These are phyloP conservation scores for Morinoia aosen DNA, from an alignment of 2,888 invertebrate species.

Conservation along the genomic window DNA sequence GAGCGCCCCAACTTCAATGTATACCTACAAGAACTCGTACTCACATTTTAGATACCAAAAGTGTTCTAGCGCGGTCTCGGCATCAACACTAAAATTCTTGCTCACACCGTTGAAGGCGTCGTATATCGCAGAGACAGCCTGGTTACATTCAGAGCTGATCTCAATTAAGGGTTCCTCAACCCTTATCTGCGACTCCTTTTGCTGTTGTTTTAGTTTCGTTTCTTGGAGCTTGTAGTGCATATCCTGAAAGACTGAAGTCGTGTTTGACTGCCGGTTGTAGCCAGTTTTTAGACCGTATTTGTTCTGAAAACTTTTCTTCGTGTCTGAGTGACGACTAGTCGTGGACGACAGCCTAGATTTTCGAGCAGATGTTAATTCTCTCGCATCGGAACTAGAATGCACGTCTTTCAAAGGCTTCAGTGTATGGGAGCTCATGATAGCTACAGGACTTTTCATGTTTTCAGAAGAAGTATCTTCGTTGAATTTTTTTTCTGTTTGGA, in stretches of 20 bases:
- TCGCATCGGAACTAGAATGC: background rate
- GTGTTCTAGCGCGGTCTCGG: background rate
- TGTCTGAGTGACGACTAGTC: background rate
- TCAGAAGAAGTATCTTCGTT: background rate
- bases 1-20: background rate
- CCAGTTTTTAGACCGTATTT: background rate
- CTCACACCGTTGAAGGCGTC: background rate
- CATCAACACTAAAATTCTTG: background rate
- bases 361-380: background rate
- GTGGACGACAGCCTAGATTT: background rate
- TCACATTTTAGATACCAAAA: conserved; percentile 24
- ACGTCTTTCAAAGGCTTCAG: background rate
- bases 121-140: conserved; percentile 27
- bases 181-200: background rate
- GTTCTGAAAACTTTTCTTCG: background rate
- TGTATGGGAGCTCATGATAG: background rate
- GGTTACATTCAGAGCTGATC: background rate
- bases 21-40: background rate
- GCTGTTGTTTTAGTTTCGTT: background rate
- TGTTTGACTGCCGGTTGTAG: background rate
- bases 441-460: background rate
- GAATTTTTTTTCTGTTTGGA: background rate
- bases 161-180: background rate
- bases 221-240: background rate
- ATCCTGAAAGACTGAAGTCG: background rate